Conservation (phyloP, 2,113 vertebrate genomes). For the Oncorhynchus masou region DNA sequence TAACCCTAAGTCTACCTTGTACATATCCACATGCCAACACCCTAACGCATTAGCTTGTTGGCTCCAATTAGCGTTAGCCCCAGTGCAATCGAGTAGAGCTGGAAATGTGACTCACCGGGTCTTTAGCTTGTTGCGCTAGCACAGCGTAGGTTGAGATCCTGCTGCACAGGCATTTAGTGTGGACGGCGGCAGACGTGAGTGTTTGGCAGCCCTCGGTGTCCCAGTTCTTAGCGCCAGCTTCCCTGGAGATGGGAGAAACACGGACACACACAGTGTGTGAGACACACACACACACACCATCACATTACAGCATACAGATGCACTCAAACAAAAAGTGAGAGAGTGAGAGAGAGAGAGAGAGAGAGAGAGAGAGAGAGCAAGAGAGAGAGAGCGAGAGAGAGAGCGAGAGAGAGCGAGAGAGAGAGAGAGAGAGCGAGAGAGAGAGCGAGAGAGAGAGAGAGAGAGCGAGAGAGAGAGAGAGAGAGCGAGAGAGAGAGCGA, state of each 20-base stretch:
- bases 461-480: no score
- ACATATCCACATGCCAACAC: neutral
- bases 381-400: neutral
- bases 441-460: no score
- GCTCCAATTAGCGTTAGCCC: neutral
- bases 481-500: neutral
- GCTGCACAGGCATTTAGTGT: conserved; percentile 97
- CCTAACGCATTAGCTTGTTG: neutral
- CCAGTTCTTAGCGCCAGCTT: conserved; percentile 92
- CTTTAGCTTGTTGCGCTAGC: conserved; percentile 91
- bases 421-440: no score
- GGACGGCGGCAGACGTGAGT: conserved; percentile 84
- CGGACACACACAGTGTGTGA: conserved; percentile 39
- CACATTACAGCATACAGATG: conserved; percentile 18
- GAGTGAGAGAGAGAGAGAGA: no score
- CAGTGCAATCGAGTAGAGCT: no score
- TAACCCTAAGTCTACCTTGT: neutral
- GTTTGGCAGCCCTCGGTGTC: conserved; percentile 96
- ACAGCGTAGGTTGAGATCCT: conserved; percentile 93
- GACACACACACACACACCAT: no score
- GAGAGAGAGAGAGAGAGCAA: no score
- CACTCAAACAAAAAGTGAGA: neutral
- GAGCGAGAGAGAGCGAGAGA: no score
- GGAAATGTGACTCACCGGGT: conserved; percentile 81
- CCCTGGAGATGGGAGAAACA: conserved; percentile 76